Conservation (phyloP, 2,797 vertebrate species). For the Coilia nasus region DNA sequence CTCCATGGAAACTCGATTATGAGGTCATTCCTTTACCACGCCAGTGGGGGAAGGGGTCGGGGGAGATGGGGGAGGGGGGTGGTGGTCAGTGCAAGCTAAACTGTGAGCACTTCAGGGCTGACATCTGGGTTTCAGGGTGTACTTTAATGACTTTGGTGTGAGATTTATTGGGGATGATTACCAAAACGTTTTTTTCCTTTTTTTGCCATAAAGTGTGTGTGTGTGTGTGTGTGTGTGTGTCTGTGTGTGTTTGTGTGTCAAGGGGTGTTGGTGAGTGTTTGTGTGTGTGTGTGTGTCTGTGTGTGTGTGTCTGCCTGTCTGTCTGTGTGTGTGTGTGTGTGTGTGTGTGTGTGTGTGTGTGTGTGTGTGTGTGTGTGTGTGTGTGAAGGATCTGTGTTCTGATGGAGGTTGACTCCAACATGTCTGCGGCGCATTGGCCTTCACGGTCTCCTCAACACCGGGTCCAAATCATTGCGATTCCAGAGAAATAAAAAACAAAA, state of each 20-base stretch:
- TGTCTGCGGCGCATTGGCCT: slow-evolving; percentile 4
- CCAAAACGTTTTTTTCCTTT: background rate
- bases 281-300: no score
- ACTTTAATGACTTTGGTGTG: slow-evolving; percentile 25
- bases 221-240: no score
- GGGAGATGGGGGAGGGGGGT: background rate
- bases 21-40: slow-evolving; percentile 46
- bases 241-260: no score
- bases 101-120: slow-evolving; percentile 5
- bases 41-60: background rate
- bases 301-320: no score
- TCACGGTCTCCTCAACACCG: background rate
- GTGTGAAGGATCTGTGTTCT: background rate
- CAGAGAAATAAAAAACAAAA: background rate
- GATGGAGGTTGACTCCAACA: slow-evolving; percentile 15
- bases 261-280: no score
- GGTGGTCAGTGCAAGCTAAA: background rate
- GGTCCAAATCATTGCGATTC: slow-evolving; percentile 15
- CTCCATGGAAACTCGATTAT: slow-evolving; percentile 52
- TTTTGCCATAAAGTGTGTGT: background rate
- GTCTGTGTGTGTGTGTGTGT: no score
- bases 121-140: slow-evolving; percentile 26
- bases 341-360: no score
- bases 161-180: slow-evolving; percentile 7
- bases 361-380: no score